Evolutionary conservation across 2,888 invertebrate species (phyloP), one percentile per base, ranked within the genome.

Genomic region (Icerya purchasi): DNA sequence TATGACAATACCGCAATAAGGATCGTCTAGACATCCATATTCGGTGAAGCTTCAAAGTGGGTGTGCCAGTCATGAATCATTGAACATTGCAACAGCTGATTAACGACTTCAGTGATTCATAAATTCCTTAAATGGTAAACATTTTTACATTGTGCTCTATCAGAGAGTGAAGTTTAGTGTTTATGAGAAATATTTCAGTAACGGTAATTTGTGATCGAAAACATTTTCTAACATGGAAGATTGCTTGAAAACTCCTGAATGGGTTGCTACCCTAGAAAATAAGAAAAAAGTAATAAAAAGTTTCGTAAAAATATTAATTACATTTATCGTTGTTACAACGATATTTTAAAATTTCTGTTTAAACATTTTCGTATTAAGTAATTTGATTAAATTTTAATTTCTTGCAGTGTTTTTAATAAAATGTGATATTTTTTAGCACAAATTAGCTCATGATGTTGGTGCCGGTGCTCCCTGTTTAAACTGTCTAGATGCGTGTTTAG

Each of bases 361-460:
- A 21, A n/a, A 10, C 52, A 52, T 52, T 52, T n/a, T 19, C n/a
- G n/a, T 21, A 52, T n/a, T 52, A 53, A n/a, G 8, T 24, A n/a
- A n/a, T n/a, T n/a, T n/a, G n/a, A n/a, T n/a, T n/a, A n/a, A n/a
- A n/a, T n/a, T n/a, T n/a, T n/a, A n/a, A n/a, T n/a, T n/a, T 25
- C 3, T 18, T 25, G 22, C 24, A 19, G 23, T 36, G 1, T 2
- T 10, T 14, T 55, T 19, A 2, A 56, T 24, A 24, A 22, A 51
- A n/a, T 19, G 22, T 22, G 8, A 50, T 53, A 64, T 64, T 50
- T 55, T 64, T 64, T 56, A 58, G 18, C 64, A 65, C 58, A 65
- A 63, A 59, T 56, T 66, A 58, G 66, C 65, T 21, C 66, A 66
- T 57, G 66, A 66, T 59, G 51, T 66, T 8, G 66, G 66, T 52